Evolutionary conservation across 64 coral and sea anemone species (phyloP), one percentile per base, ranked within the genome.

Genomic region (Stylophora pistillata): DNA sequence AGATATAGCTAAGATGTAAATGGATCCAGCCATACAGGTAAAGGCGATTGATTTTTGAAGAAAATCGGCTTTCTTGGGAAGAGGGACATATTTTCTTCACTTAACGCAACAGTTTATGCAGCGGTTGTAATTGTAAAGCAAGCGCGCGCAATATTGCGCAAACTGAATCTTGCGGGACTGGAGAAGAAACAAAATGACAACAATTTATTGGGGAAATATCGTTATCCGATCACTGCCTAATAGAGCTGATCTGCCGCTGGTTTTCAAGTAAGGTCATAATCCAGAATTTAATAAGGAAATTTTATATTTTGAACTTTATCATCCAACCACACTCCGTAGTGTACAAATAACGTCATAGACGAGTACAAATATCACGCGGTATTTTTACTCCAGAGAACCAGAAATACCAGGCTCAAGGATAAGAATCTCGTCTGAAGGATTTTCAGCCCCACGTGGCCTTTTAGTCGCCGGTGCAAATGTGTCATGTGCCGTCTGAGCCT

Each of bases 41-140:
- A 97, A 93, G 53, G 95, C 73, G 81, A 97, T 82, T 18, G 95
- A 87, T 76, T 77, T 93, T 55, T 97, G 95, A 21, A 81, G 87
- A 93, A 93, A 93, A 25, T 91, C 86, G 0, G 95, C 95, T n/a
- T n/a, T n/a, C n/a, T n/a, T n/a, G n/a, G n/a, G 37, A 47, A 47
- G 37, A 47, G 3, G 7, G 37, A 3, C 37, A 47, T 47, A 47
- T 47, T 47, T 47, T 47, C 37, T 3, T 47, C 37, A 4, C 37
- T 47, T 47, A 7, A 18, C 18, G 15, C 25, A 4, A 65, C 18
- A 1, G 10, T 0, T n/a, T 12, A 6, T 25, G 2, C 64, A 68
- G 64, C 64, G 64, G 64, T 68, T 12, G 23, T 68, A 11, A 26
- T n/a, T 1, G 4, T 28, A 27, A 4, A 68, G 7, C 12, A 68